These are phyloP conservation scores for Drosophila mayaguana DNA, from an alignment of 2,888 invertebrate genomes.

Conservation along the genomic window DNA sequence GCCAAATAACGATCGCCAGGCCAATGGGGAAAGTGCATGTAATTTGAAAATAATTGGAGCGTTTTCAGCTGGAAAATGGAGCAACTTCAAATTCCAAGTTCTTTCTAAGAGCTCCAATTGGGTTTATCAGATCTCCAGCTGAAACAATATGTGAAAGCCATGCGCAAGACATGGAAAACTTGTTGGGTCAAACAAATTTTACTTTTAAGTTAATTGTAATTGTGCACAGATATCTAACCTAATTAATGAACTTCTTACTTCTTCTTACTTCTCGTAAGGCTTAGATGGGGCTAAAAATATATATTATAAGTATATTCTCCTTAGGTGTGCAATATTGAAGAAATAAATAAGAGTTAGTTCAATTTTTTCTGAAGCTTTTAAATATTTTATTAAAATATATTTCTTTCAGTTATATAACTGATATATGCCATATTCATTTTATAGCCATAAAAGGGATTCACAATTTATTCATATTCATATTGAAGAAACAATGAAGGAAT, in stretches of 20 bases:
- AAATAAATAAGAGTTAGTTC: background rate
- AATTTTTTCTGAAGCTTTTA: background rate
- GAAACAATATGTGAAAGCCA: conserved; percentile 3
- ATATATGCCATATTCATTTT: background rate
- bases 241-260: too few relatives aligned
- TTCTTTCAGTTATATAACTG: background rate
- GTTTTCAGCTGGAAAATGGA: conserved; percentile 28
- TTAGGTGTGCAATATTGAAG: too few relatives aligned
- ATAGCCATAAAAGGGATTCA: background rate
- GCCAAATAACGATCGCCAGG: conserved; percentile 30
- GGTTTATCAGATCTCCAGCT: conserved; percentile 1
- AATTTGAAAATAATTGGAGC: conserved; percentile 61
- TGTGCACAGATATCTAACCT: background rate
- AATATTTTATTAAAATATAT: background rate
- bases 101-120: background rate
- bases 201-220: background rate
- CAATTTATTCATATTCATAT: background rate
- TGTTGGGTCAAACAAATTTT: background rate
- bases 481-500: background rate
- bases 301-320: too few relatives aligned
- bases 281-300: background rate
- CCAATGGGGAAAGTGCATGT: conserved; percentile 40
- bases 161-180: background rate
- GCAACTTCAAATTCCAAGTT: conserved; percentile 13
- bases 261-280: too few relatives aligned